phyloP scores from a whole-genome alignment of 2,888 invertebrate genomes.

The Drosophila imparisetae region DNA sequence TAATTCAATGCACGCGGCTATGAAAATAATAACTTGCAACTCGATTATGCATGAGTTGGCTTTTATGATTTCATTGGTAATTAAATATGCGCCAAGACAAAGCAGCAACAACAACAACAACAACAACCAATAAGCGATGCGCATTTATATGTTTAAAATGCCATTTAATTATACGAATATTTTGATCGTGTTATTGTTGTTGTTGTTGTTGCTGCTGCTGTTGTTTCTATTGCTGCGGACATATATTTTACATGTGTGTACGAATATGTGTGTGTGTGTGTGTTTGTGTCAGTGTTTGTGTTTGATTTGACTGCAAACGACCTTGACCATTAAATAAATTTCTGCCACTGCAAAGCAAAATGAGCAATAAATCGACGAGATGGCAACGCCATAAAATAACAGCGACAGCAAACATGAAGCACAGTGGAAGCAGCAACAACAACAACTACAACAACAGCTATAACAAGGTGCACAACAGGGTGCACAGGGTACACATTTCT shows the following conservation, averaged over 20 bases:
- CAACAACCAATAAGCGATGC: slow-evolving; percentile 23
- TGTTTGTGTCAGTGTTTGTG: slow-evolving; percentile 23
- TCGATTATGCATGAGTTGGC: slow-evolving; percentile 66
- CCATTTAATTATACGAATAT: slow-evolving; percentile 72
- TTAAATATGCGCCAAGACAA: slow-evolving; percentile 71
- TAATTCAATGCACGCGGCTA: slow-evolving; percentile 44
- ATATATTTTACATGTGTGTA: slow-evolving; percentile 22
- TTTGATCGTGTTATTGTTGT: slow-evolving; percentile 36
- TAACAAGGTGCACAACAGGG: slow-evolving; percentile 6
- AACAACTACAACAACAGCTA: slow-evolving; percentile 4
- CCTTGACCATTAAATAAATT: slow-evolving; percentile 80
- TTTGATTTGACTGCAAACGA: slow-evolving; percentile 72
- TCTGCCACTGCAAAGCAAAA: slow-evolving; percentile 70
- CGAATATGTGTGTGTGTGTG: slow-evolving; percentile 4
- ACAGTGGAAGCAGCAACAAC: slow-evolving; percentile 12
- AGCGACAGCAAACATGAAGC: slow-evolving; percentile 9
- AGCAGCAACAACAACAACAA: slow-evolving; percentile 14
- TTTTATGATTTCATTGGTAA: slow-evolving; percentile 73
- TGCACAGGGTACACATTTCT: slow-evolving; percentile 21
- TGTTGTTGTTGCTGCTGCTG: slow-evolving; percentile 30
- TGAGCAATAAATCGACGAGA: slow-evolving; percentile 72
- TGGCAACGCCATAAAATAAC: slow-evolving; percentile 55
- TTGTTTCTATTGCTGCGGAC: slow-evolving; percentile 27
- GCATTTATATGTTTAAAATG: slow-evolving; percentile 73
- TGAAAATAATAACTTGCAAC: slow-evolving; percentile 59